These are phyloP conservation scores for Callospermophilus lateralis DNA, from an alignment of 2,113 vertebrate genomes.

Conservation along the genomic window DNA sequence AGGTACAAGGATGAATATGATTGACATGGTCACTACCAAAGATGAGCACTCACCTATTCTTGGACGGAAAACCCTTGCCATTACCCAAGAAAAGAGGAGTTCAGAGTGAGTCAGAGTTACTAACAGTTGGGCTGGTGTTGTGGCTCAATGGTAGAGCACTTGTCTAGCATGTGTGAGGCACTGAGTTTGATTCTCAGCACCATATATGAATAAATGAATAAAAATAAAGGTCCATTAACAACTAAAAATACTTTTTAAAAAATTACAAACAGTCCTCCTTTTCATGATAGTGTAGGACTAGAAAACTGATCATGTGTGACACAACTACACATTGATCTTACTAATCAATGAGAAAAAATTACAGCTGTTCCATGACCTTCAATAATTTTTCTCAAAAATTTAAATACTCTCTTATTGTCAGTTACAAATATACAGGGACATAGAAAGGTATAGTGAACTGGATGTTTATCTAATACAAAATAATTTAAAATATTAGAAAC, in stretches of 20 bases:
- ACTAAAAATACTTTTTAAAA: no score
- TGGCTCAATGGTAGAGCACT: no score
- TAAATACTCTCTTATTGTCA: not conserved
- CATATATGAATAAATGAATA: no score
- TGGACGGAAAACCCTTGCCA: not conserved
- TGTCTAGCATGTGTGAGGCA: no score
- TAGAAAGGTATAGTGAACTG: not conserved
- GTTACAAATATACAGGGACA: not conserved
- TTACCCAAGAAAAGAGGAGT: not conserved
- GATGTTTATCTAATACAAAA: not conserved
- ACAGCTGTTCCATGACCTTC: not conserved
- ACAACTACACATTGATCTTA: not conserved
- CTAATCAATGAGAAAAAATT: not conserved
- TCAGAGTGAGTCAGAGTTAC: not conserved
- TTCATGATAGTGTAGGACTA: not conserved
- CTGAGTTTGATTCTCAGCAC: no score
- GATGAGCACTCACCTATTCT: not conserved
- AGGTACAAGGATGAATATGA: not conserved
- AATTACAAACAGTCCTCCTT: not conserved
- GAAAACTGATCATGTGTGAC: not conserved
- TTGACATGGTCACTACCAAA: not conserved
- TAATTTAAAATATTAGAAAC: conserved; percentile 28
- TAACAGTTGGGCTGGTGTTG: no score
- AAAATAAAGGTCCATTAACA: no score
- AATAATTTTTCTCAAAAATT: not conserved